Conservation (phyloP, 2,797 vertebrate species). For the Poliocrania exsul region DNA sequence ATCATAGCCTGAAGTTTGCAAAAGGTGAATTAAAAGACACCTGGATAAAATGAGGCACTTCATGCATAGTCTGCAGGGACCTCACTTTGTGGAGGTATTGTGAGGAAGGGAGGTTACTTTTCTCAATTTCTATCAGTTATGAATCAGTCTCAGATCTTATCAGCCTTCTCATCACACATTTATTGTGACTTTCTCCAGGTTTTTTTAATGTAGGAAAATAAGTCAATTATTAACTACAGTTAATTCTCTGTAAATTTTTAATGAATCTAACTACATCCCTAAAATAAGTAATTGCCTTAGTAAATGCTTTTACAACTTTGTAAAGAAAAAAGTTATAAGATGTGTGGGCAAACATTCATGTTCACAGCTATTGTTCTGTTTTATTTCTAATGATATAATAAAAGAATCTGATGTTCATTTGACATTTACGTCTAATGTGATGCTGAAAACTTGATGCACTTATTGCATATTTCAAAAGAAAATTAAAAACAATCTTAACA, state of each 20-base stretch:
- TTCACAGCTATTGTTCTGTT: background rate
- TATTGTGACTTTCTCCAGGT: background rate
- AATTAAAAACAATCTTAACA: background rate
- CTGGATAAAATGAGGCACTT: background rate
- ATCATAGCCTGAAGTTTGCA: background rate
- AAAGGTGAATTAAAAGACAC: background rate
- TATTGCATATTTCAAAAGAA: background rate
- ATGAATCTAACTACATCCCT: conserved; percentile 54
- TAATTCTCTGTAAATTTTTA: conserved; percentile 47
- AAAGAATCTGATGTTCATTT: background rate
- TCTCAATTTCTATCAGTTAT: too few species aligned
- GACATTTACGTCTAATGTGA: background rate
- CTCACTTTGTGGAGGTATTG: background rate
- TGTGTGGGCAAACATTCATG: background rate
- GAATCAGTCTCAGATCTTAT: background rate
- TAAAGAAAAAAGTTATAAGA: background rate
- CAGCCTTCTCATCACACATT: background rate
- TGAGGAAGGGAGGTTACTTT: too few species aligned
- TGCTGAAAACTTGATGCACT: background rate
- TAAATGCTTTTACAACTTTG: conserved; percentile 25
- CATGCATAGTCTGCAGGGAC: background rate
- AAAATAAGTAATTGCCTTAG: conserved; percentile 16
- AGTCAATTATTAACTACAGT: conserved; percentile 41
- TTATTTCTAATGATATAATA: background rate
- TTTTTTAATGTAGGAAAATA: conserved; percentile 7